Percentiles rank a stretch among this genome's conserved stretches.
Evolutionary conservation across 2,113 vertebrate genomes (phyloP).

Genomic region (Diphyllodes magnificus): DNA sequence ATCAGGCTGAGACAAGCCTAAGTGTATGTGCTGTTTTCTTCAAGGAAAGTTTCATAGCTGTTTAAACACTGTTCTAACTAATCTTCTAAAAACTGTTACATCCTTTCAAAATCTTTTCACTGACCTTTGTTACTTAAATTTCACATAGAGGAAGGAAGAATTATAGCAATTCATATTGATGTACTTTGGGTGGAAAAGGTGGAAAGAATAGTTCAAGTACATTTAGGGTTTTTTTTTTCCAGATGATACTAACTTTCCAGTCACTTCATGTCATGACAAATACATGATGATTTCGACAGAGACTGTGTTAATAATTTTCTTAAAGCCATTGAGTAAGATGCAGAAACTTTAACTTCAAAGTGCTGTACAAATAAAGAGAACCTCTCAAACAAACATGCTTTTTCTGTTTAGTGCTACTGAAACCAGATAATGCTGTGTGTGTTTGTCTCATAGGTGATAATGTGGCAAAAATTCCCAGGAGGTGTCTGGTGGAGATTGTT

Average conservation of each 20-base stretch:
- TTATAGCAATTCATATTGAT: background rate
- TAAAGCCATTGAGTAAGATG: background rate
- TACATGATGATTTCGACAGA: background rate
- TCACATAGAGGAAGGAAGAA: background rate
- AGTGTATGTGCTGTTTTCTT: fast-evolving
- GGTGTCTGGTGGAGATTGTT: background rate
- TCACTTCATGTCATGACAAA: background rate
- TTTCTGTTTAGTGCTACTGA: background rate
- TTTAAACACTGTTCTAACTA: background rate
- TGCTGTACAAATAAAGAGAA: background rate
- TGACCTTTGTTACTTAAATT: background rate
- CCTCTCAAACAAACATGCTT: background rate
- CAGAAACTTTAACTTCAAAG: background rate
- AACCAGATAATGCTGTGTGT: background rate
- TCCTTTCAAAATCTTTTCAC: background rate
- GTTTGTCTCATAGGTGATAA: background rate
- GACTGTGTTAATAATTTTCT: background rate
- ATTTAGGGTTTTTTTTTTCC: background rate
- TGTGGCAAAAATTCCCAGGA: background rate
- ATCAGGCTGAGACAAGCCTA: background rate
- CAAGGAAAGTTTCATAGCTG: background rate
- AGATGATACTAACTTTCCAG: background rate
- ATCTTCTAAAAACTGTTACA: background rate
- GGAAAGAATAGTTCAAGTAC: background rate
- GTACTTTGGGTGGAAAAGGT: background rate